phyloP scores from a whole-genome alignment of 2,113 vertebrate genomes.

The Columba livia region DNA sequence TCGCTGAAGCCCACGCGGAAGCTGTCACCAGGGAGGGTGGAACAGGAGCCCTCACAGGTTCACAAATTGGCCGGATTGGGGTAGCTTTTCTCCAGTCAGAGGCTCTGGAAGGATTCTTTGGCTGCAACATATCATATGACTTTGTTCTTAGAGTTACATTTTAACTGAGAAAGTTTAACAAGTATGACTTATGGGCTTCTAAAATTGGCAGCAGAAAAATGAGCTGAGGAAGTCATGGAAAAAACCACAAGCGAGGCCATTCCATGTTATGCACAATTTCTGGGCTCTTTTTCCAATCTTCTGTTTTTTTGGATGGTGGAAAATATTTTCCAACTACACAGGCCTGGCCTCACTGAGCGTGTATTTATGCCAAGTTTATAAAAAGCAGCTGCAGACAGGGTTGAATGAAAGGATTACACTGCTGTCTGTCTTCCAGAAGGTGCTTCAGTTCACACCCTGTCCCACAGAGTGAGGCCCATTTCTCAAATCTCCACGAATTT shows the following conservation, averaged over 20 bases:
- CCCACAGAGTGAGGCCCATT: constrained; percentile 9
- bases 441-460: constrained; percentile 62
- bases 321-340: constrained; percentile 84
- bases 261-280: constrained; percentile 70
- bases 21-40: background rate
- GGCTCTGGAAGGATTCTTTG: constrained; percentile 56
- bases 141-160: constrained; percentile 79
- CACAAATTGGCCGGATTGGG: background rate
- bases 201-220: constrained; percentile 79
- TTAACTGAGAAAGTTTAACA: constrained; percentile 79
- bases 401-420: constrained; percentile 83
- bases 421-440: constrained; percentile 83
- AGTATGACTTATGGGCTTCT: constrained; percentile 78
- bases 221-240: constrained; percentile 76
- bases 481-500: constrained; percentile 21
- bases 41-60: background rate
- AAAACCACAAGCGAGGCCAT: constrained; percentile 72
- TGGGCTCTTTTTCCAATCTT: constrained; percentile 77
- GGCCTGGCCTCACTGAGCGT: constrained; percentile 76
- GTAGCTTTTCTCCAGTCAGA: background rate
- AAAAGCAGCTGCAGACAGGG: constrained; percentile 83
- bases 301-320: constrained; percentile 79
- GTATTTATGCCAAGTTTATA: constrained; percentile 79
- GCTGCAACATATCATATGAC: constrained; percentile 65
- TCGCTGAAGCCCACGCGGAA: background rate